Conservation (phyloP, 2,888 invertebrate species). For the Fragum fragum region DNA sequence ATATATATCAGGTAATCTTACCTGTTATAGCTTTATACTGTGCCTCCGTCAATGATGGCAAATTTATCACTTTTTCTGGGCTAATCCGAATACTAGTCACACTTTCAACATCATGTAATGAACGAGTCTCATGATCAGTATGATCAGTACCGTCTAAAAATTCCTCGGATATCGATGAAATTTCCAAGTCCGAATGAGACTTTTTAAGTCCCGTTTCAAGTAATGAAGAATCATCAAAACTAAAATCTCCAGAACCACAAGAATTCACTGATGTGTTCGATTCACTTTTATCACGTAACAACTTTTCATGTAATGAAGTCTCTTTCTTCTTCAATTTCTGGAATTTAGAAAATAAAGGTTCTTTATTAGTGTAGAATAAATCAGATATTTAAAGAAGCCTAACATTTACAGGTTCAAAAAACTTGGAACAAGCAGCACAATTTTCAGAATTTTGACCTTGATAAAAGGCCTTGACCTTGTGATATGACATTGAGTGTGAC, state of each 20-base stretch:
- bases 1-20: too few species aligned
- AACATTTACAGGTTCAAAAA: too few species aligned
- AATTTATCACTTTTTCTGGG: constrained; percentile 81
- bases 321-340: constrained; percentile 64
- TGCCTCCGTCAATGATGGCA: constrained; percentile 85
- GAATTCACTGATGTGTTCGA: constrained; percentile 70
- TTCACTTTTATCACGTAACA: constrained; percentile 51
- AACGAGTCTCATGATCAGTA: constrained; percentile 62
- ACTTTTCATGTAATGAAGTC: constrained; percentile 49
- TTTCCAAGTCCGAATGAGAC: constrained; percentile 74
- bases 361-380: too few species aligned
- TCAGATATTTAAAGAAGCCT: too few species aligned
- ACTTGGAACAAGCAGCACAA: too few species aligned
- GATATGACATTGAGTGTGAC: too few species aligned
- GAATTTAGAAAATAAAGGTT: not conserved
- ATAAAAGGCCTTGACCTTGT: too few species aligned
- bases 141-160: constrained; percentile 70
- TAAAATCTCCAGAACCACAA: constrained; percentile 70
- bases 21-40: constrained; percentile 86
- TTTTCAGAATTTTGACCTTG: too few species aligned
- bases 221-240: constrained; percentile 71
- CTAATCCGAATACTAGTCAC: constrained; percentile 77
- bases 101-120: constrained; percentile 79
- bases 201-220: constrained; percentile 59
- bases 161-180: constrained; percentile 65